phyloP scores from a whole-genome alignment of 1,140 invertebrate species.

The Solenopsis invicta region DNA sequence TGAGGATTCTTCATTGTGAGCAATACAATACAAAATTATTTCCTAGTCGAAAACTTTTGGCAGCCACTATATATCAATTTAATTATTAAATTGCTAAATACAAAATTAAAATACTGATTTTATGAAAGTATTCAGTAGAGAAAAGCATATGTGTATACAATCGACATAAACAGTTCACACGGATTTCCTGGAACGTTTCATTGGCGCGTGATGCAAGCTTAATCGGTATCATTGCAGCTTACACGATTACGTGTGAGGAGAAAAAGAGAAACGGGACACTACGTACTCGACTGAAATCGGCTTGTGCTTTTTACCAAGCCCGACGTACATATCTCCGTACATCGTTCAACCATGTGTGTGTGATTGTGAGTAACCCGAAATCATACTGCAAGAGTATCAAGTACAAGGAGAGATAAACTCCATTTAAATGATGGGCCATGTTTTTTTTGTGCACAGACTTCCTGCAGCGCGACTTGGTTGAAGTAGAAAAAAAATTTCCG shows the following conservation, averaged over 20 bases:
- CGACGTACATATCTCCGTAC: background rate
- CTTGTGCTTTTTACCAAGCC: background rate
- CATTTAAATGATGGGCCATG: background rate
- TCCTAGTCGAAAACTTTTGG: no score
- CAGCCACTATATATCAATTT: no score
- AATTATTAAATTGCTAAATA: background rate
- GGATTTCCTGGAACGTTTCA: background rate
- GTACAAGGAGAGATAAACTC: constrained; percentile 14
- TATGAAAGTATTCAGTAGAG: background rate
- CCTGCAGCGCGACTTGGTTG: background rate
- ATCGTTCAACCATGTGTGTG: background rate
- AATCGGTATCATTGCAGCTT: background rate
- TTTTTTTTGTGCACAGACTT: background rate
- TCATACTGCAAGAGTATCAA: constrained; percentile 3
- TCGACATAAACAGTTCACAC: background rate
- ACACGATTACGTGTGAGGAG: background rate
- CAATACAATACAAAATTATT: no score
- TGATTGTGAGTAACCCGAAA: constrained; percentile 44
- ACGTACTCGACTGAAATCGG: background rate
- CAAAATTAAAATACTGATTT: constrained; percentile 14
- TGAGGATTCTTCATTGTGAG: no score
- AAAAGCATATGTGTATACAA: background rate
- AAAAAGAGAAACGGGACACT: constrained; percentile 2
- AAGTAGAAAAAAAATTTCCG: background rate
- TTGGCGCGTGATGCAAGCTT: background rate